phyloP scores from a whole-genome alignment of 2,797 vertebrate genomes.

The Sparus aurata region DNA sequence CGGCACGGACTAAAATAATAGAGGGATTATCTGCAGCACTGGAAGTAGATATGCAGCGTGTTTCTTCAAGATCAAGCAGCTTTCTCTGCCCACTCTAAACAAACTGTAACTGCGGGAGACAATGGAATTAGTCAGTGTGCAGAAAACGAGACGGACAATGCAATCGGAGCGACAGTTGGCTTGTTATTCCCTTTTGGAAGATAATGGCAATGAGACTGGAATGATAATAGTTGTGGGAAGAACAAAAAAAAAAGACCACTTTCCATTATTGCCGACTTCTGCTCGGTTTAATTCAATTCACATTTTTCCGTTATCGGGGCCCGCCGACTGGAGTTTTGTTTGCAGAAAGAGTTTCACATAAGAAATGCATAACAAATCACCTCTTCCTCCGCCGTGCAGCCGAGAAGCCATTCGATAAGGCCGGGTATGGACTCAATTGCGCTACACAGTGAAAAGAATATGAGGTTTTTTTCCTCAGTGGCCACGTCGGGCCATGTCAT shows the following conservation, averaged over 20 bases:
- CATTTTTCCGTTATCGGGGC: slow-evolving; percentile 46
- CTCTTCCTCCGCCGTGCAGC: slow-evolving; percentile 8
- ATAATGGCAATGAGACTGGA: slow-evolving; percentile 43
- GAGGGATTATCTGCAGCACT: slow-evolving; percentile 53
- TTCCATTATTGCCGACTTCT: slow-evolving; percentile 47
- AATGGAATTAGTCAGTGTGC: slow-evolving; percentile 54
- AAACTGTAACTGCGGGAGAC: slow-evolving; percentile 44
- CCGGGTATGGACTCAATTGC: slow-evolving; percentile 25
- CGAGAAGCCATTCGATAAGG: slow-evolving; percentile 50
- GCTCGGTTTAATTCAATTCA: slow-evolving; percentile 62
- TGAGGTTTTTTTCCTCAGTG: slow-evolving; percentile 5
- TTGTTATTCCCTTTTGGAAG: slow-evolving; percentile 45
- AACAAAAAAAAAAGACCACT: slow-evolving; percentile 5
- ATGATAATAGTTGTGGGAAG: slow-evolving; percentile 5
- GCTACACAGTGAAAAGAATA: slow-evolving; percentile 2
- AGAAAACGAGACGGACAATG: slow-evolving; percentile 47
- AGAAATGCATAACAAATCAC: slow-evolving; percentile 55
- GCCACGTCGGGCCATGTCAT: background rate
- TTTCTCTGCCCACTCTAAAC: slow-evolving; percentile 45
- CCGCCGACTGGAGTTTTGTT: slow-evolving; percentile 39
- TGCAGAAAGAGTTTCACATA: slow-evolving; percentile 43
- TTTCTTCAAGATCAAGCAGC: slow-evolving; percentile 54
- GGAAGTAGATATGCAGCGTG: slow-evolving; percentile 36
- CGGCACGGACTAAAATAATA: slow-evolving; percentile 41
- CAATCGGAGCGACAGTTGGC: slow-evolving; percentile 35